These are phyloP conservation scores for Clostera curtula DNA, from an alignment of 2,888 invertebrate species.

Conservation along the genomic window DNA sequence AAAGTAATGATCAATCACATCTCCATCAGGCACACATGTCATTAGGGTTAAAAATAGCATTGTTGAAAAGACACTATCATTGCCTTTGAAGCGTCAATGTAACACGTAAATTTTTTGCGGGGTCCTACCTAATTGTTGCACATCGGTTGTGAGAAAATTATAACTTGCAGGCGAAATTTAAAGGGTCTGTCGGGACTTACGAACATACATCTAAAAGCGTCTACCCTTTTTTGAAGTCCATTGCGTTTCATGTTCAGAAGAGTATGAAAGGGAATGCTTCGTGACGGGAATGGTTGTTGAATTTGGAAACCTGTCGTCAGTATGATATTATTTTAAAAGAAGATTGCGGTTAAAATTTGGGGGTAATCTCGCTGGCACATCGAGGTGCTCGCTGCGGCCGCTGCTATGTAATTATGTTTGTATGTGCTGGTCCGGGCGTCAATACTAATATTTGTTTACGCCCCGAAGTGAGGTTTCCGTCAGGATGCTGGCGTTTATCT, in stretches of 20 bases:
- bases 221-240: constrained; percentile 11
- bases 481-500: constrained; percentile 39
- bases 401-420: constrained; percentile 35
- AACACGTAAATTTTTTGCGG: constrained; percentile 34
- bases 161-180: constrained; percentile 38
- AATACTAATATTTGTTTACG: constrained; percentile 69
- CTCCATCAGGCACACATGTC: too few species aligned
- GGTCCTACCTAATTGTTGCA: constrained; percentile 38
- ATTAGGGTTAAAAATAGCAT: too few species aligned
- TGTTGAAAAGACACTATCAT: too few species aligned
- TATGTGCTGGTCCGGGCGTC: constrained; percentile 42
- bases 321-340: constrained; percentile 4
- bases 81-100: constrained; percentile 18
- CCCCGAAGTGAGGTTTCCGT: constrained; percentile 42
- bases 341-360: constrained; percentile 32
- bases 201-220: constrained; percentile 1
- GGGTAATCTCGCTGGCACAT: constrained; percentile 48
- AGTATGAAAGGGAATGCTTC: too few species aligned
- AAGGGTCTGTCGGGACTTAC: constrained; percentile 10
- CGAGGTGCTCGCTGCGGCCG: constrained; percentile 24
- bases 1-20: constrained; percentile 21
- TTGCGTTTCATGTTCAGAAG: constrained; percentile 10
- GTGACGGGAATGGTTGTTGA: too few species aligned
- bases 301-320: too few species aligned
- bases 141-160: constrained; percentile 45